phyloP scores from a whole-genome alignment of 2,113 vertebrate genomes.

The Chrysemys picta region DNA sequence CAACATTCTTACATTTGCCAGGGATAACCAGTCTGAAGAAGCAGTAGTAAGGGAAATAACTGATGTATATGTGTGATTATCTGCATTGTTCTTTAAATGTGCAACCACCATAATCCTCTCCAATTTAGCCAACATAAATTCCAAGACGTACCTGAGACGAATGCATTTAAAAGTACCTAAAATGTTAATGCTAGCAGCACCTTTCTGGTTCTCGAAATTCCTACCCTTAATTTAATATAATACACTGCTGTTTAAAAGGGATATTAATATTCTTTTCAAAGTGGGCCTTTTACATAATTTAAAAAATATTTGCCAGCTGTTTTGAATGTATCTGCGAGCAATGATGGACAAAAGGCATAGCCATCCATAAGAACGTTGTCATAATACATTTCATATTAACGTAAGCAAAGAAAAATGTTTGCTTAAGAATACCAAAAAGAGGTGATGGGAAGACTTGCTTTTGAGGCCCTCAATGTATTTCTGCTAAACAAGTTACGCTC shows the following conservation, averaged over 20 bases:
- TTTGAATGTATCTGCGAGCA: slow-evolving; percentile 75
- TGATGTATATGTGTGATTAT: background rate
- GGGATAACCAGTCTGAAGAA: background rate
- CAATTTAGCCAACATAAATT: slow-evolving; percentile 52
- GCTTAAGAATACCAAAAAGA: slow-evolving; percentile 68
- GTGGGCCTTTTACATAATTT: slow-evolving; percentile 78
- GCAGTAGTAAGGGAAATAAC: background rate
- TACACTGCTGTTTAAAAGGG: slow-evolving; percentile 65
- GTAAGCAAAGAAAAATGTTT: slow-evolving; percentile 78
- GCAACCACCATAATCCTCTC: slow-evolving; percentile 18
- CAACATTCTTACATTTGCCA: background rate
- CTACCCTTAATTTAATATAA: slow-evolving; percentile 69
- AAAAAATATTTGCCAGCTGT: slow-evolving; percentile 80
- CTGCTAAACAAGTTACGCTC: slow-evolving; percentile 60
- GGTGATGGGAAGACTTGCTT: slow-evolving; percentile 72
- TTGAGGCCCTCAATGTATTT: slow-evolving; percentile 49
- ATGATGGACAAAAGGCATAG: slow-evolving; percentile 76
- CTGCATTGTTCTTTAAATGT: slow-evolving; percentile 35
- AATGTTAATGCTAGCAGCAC: slow-evolving; percentile 49
- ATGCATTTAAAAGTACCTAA: slow-evolving; percentile 40
- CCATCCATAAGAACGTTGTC: slow-evolving; percentile 73
- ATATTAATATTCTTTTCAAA: slow-evolving; percentile 78
- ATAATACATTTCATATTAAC: slow-evolving; percentile 77
- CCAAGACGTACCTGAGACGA: slow-evolving; percentile 20
- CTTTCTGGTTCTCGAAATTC: slow-evolving; percentile 69